These are phyloP conservation scores for Galeruca laticollis DNA, from an alignment of 2,888 invertebrate genomes.

Conservation along the genomic window DNA sequence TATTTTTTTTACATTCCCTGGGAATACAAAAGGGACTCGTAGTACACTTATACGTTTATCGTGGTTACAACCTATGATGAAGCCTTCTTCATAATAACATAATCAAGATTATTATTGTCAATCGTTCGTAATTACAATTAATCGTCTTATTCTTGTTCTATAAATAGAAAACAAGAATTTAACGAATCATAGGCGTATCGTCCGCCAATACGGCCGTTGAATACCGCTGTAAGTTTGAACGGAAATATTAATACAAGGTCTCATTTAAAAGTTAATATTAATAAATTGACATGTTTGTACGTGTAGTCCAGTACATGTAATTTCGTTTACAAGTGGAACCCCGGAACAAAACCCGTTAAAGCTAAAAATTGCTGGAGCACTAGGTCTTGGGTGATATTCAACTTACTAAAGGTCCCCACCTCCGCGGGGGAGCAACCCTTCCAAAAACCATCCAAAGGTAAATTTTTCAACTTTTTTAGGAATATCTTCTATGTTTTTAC, in stretches of 20 bases:
- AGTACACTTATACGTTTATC: not conserved
- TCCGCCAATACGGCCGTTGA: not conserved
- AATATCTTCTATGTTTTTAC: too few species aligned
- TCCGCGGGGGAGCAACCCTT: too few species aligned
- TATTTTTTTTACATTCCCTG: not conserved
- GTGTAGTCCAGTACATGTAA: too few species aligned
- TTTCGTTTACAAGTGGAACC: too few species aligned
- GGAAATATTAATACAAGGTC: not conserved
- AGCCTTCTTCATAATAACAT: not conserved
- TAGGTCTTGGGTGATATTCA: too few species aligned
- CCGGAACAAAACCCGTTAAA: too few species aligned
- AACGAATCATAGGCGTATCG: not conserved
- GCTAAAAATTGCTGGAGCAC: too few species aligned
- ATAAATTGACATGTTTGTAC: too few species aligned
- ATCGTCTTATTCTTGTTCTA: slow-evolving; percentile 2
- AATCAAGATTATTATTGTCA: slow-evolving; percentile 17
- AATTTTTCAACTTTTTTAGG: too few species aligned
- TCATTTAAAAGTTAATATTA: not conserved
- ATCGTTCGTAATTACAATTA: not conserved
- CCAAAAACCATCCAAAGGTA: too few species aligned
- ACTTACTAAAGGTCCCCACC: too few species aligned
- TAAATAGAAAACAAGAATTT: slow-evolving; percentile 1
- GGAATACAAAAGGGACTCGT: slow-evolving; percentile 5
- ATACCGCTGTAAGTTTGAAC: not conserved
- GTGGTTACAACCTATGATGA: not conserved